Evolutionary conservation across 1,140 invertebrate genomes (phyloP).

Genomic region (Drosophila miranda): DNA sequence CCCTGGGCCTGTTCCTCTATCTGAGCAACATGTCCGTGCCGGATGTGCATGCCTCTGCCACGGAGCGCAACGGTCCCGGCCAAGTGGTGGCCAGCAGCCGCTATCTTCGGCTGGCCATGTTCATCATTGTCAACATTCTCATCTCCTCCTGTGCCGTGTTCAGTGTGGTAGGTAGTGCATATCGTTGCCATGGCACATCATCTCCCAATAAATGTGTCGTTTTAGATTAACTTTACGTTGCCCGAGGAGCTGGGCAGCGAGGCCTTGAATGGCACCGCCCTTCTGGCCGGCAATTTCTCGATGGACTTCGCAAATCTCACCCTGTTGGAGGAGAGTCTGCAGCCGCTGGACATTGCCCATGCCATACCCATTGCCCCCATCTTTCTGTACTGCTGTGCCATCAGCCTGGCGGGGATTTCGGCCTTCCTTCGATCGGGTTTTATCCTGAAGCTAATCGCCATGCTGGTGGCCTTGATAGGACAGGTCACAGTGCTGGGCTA

Average conservation of each 20-base stretch:
- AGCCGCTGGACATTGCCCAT: conserved; percentile 30
- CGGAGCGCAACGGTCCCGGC: conserved; percentile 78
- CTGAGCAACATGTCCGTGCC: conserved; percentile 81
- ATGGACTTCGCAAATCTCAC: conserved; percentile 30
- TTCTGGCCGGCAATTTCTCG: conserved; percentile 18
- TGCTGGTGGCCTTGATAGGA: conserved; percentile 86
- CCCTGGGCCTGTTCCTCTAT: conserved; percentile 84
- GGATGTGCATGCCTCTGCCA: conserved; percentile 64
- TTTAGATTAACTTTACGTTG: conserved; percentile 56
- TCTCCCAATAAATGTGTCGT: not conserved
- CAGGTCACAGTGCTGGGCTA: conserved; percentile 87
- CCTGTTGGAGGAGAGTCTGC: conserved; percentile 11
- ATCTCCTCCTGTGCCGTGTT: conserved; percentile 87
- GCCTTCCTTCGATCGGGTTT: conserved; percentile 93
- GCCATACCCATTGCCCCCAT: conserved; percentile 82
- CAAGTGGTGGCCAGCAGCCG: conserved; percentile 86
- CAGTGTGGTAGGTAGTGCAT: conserved; percentile 85
- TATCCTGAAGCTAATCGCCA: conserved; percentile 90
- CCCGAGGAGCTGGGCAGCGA: conserved; percentile 15
- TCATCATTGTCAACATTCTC: conserved; percentile 86
- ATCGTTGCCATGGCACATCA: not conserved
- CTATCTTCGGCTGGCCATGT: conserved; percentile 87
- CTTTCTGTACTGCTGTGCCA: conserved; percentile 90
- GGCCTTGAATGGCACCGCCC: conserved; percentile 20
- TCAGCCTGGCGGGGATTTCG: conserved; percentile 90